Evolutionary conservation across 2,797 vertebrate species (phyloP), one percentile per base, ranked within the genome.

Genomic region (Sebastiscus albofasciatus): DNA sequence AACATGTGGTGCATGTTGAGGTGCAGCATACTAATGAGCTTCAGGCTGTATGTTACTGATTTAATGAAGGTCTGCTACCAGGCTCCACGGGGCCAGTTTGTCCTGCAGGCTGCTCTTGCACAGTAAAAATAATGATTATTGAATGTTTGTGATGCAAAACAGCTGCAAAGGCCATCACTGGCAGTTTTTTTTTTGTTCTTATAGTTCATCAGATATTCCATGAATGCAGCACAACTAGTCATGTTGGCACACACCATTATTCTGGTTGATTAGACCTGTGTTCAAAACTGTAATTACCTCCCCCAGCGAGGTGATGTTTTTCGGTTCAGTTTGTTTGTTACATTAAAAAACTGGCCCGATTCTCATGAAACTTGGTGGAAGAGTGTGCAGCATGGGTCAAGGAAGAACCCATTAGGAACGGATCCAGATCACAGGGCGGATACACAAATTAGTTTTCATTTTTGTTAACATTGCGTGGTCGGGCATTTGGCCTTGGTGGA

Each of bases 11-110:
- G 62, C 27, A 22, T 36, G 14, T 34, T 20, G 36, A 75, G 59
- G 22, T 58, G 29, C 59, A 9, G 75, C 67, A 75, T 84, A 55
- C 39, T 68, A 60, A 89, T 69, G 39, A 81, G 72, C 29, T 20
- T 24, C 58, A 60, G 72, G 52, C 18, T 52, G n/a, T 20, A 5
- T 55, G 69, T 80, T 11, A 55, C 42, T 56, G 13, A 12, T 83
- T 80, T 24, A 71, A 24, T 72, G 58, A 22, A 56, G 22, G 36
- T 56, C 65, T 77, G 22, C 27, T 78, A 11, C 8, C 34, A 66
- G 18, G 12, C 55, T 75, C 8, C 39, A 81, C 59, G 39, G 62
- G 56, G 60, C 33, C 46, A 55, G 5, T 67, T 65, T 5, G 4
- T 74, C 8, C 58, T 61, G 5, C 46, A 16, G 29, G 49, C 36